Base-by-base conservation (phyloP, 2,888 invertebrate species). In the Tetanocera ferruginea region DNA sequence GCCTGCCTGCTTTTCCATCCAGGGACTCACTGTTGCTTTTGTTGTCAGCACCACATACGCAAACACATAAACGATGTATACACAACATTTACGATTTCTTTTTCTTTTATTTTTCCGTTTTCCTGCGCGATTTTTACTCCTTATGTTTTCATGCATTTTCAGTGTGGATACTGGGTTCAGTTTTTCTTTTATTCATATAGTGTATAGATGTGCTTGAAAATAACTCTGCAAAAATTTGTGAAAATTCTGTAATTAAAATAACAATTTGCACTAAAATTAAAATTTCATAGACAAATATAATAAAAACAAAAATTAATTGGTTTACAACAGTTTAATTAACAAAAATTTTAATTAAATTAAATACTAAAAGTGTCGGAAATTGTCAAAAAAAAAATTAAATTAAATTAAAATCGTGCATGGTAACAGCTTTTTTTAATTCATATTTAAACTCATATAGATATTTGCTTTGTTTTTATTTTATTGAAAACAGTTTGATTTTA, bases 111-210 rank as follows among this genome's bases (percentile, higher is more conserved):
- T 57, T 62, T 52, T 69, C 28, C 62, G 49, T 79, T 76, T 71
- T 72, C 34, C 51, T 76, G 64, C 57, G 43, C 49, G 31, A 37
- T 75, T 70, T 66, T 66, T 76, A 34, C 25, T 67, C 76, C 60
- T 76, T 77, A n/a, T 71, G 66, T 77, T 73, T 77, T 66, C 52
- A 60, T 64, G 57, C 37, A 66, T 70, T 77, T 60, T 76, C 31
- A 25, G 49, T 70, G 76, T 72, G 62, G 55, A 51, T 77, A 77
- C 51, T 55, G 71, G 52, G 75, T 43, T 83, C 82, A 83, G 82
- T 83, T 81, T 83, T 81, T 78, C 72, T 81, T 51, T 81, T 79
- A 79, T 82, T 76, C 76, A 72, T 80, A 60, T 77, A 17, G 77
- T 76, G 79, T 78, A 78, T 75, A 76, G 81, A 81, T 71, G 81